Conservation (phyloP, 2,797 vertebrate species). For the Pseudotriccus pelzelni region DNA sequence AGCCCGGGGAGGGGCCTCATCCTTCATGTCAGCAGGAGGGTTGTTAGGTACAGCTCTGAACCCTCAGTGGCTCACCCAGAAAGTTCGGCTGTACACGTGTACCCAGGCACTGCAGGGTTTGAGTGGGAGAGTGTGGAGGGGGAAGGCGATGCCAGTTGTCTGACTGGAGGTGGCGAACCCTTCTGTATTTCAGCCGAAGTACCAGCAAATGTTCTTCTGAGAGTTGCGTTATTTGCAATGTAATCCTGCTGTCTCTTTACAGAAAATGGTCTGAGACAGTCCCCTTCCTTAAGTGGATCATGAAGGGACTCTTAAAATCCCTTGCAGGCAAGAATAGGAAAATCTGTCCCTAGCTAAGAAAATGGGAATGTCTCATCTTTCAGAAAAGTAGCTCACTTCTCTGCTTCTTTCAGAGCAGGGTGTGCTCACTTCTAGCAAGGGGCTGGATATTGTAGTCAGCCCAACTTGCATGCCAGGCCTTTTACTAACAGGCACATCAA, state of each 20-base stretch:
- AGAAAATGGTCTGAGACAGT: neutral
- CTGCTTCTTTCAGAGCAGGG: neutral
- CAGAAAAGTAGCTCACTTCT: neutral
- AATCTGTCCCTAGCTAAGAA: neutral
- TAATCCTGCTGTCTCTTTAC: neutral
- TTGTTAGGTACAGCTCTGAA: neutral
- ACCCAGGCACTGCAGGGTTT: neutral
- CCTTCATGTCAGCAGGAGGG: neutral
- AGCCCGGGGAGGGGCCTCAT: neutral
- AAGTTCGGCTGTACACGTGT: rapidly evolving
- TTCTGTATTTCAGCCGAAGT: rapidly evolving
- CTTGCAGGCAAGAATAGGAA: neutral
- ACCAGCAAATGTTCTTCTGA: neutral
- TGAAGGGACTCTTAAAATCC: neutral
- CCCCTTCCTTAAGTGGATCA: neutral
- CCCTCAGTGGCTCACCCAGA: rapidly evolving
- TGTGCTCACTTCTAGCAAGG: neutral
- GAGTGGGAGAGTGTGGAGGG: neutral
- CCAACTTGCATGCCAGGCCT: neutral
- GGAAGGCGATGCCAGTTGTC: neutral
- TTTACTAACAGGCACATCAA: constrained; percentile 27
- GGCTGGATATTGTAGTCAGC: neutral
- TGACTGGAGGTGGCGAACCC: neutral
- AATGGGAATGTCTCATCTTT: neutral
- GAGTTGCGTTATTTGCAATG: neutral